These are phyloP conservation scores for Apomyelois bistriatella DNA, from an alignment of 2,888 invertebrate species.

Conservation along the genomic window DNA sequence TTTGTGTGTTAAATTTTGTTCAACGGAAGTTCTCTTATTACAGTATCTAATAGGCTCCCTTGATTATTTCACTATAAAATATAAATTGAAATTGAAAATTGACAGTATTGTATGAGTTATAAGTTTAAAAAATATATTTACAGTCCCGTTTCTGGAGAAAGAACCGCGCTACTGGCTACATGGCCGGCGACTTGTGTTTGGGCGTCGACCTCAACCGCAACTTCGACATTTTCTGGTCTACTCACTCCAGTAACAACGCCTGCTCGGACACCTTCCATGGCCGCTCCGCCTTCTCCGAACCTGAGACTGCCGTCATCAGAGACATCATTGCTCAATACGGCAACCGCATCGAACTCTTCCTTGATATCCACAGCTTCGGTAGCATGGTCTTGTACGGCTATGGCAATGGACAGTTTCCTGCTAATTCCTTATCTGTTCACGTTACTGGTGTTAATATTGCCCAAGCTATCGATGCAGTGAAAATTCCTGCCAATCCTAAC, in stretches of 20 bases:
- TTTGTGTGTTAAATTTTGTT: too few species aligned
- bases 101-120: too few species aligned
- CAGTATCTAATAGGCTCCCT: too few species aligned
- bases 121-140: background rate
- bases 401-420: conserved; percentile 62
- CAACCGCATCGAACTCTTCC: conserved; percentile 79
- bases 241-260: conserved; percentile 60
- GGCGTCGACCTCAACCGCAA: conserved; percentile 90
- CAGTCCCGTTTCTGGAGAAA: conserved; percentile 84
- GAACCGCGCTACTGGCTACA: conserved; percentile 69
- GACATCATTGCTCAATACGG: conserved; percentile 73
- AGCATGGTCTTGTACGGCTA: conserved; percentile 74
- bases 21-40: too few species aligned
- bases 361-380: conserved; percentile 88
- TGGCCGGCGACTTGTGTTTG: conserved; percentile 57
- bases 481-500: conserved; percentile 53
- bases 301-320: conserved; percentile 80
- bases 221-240: conserved; percentile 84
- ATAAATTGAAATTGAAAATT: too few species aligned
- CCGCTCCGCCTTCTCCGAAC: conserved; percentile 81
- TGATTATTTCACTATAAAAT: too few species aligned
- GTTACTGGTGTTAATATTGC: conserved; percentile 58
- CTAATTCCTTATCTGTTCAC: conserved; percentile 64
- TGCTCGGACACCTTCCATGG: conserved; percentile 84
- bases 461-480: conserved; percentile 64